Percentiles rank a stretch among this genome's conserved stretches.
Evolutionary conservation across 1,140 invertebrate genomes (phyloP).

Genomic region (Cardiocondyla obscurior): DNA sequence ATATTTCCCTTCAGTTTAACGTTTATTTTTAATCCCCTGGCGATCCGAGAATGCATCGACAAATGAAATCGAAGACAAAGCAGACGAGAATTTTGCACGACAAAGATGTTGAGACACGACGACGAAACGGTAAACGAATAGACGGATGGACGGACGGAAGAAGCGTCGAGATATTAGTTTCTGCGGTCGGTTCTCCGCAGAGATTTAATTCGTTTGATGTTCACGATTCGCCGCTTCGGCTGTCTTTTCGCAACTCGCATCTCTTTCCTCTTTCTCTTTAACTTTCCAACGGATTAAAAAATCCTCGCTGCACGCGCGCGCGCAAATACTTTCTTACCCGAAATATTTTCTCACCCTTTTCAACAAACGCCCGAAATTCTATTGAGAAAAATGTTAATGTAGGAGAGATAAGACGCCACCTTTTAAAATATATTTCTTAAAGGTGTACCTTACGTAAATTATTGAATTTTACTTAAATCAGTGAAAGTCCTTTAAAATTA

Average conservation of each 20-base stretch:
- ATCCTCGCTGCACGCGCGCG: no score
- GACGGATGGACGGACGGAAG: conserved; percentile 53
- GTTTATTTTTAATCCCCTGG: background rate
- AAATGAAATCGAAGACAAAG: conserved; percentile 41
- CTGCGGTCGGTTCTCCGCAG: conserved; percentile 83
- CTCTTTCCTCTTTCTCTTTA: conserved; percentile 22
- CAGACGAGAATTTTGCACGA: conserved; percentile 26
- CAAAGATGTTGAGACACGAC: conserved; percentile 39
- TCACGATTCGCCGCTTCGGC: conserved; percentile 82
- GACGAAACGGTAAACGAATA: conserved; percentile 47
- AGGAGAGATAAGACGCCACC: background rate
- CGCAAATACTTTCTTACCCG: background rate
- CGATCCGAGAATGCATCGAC: conserved; percentile 42
- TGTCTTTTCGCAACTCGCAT: conserved; percentile 73
- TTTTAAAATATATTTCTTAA: background rate
- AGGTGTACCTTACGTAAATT: background rate
- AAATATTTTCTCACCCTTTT: conserved; percentile 49
- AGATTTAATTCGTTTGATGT: conserved; percentile 85
- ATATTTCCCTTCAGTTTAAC: background rate
- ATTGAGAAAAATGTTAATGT: background rate
- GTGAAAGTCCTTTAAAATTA: no score
- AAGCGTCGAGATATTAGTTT: conserved; percentile 83
- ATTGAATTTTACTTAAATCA: background rate
- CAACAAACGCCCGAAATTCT: background rate
- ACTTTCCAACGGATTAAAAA: conserved; percentile 31